Base-by-base conservation (phyloP, 2,113 vertebrate species). In the Junco hyemalis region DNA sequence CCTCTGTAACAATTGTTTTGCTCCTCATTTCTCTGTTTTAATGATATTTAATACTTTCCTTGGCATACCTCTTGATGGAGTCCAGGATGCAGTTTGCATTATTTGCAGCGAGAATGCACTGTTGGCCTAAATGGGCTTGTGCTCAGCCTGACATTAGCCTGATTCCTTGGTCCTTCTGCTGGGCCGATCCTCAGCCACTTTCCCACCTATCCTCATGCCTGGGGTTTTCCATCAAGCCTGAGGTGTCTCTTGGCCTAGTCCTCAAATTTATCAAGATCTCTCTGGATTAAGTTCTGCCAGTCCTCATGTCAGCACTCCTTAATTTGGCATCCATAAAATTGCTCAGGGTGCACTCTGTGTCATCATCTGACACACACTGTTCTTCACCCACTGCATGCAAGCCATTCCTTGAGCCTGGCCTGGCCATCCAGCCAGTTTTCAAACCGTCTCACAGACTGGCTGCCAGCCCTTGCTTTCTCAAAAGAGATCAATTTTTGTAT, bases 91-190 rank as follows among this genome's bases (percentile, higher is more conserved):
- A 71, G 71, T 86, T 76, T 68, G 53, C 26, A 45, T 64, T 80
- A 54, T 76, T 83, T 91, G 35, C 44, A 63, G 29, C 69, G 64
- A 26, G 22, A 53, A 35, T 26, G 40, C 45, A 12, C 36, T 47
- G 31, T 56, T 92, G 69, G 16, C 31, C 70, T n/a, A 28, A 29
- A 57, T 3, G 14, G 36, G 22, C 31, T 78, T 17, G 10, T 47
- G 36, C 24, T 65, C n/a, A 61, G 60, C 73, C 50, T 4, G 1
- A 29, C 9, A 14, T 15, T 5, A 25, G 11, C 0, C 0, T 40
- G 22, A 45, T 66, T 56, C 33, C 23, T 60, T 47, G 9, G 54
- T 79, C 13, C 24, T 92, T 82, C 79, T 53, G 2, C 1, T 74
- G 61, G 42, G 36, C 36, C 74, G 40, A 35, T 82, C n/a, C 26